phyloP scores from a whole-genome alignment of 2,113 vertebrate species.

The Amphiprion percula region DNA sequence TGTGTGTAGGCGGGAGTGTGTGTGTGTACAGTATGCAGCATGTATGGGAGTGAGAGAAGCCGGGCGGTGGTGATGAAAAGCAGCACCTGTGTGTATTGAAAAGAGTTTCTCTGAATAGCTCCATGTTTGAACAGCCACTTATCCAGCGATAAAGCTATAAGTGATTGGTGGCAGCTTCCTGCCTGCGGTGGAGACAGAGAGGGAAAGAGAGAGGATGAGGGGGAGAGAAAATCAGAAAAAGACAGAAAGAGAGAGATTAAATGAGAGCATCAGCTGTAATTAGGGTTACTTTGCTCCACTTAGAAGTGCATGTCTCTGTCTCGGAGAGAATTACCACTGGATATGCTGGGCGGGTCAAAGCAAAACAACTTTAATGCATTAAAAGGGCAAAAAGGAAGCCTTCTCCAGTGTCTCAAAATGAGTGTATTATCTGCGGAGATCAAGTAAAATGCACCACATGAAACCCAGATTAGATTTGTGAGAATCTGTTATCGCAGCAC shows the following conservation, averaged over 20 bases:
- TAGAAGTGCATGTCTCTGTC: slow-evolving; percentile 50
- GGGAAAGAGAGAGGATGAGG: not conserved
- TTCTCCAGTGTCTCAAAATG: too few relatives aligned
- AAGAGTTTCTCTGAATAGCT: slow-evolving; percentile 71
- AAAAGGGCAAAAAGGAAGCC: not conserved
- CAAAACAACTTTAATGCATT: slow-evolving; percentile 4
- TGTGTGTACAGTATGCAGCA: slow-evolving; percentile 29
- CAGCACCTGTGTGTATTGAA: slow-evolving; percentile 75
- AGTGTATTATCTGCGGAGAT: not conserved
- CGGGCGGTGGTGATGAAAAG: slow-evolving; percentile 60
- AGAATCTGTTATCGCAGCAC: not conserved
- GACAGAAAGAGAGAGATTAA: slow-evolving; percentile 47
- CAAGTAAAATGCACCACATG: not conserved
- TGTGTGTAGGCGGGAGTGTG: slow-evolving; percentile 20
- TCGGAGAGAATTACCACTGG: slow-evolving; percentile 39
- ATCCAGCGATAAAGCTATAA: slow-evolving; percentile 69
- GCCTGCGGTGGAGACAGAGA: slow-evolving; percentile 34
- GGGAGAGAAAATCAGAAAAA: slow-evolving; percentile 14
- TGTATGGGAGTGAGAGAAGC: slow-evolving; percentile 9
- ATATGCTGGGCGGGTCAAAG: slow-evolving; percentile 38
- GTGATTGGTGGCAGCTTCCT: slow-evolving; percentile 75
- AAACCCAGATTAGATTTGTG: not conserved
- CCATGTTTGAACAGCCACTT: slow-evolving; percentile 76
- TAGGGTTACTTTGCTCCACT: slow-evolving; percentile 58
- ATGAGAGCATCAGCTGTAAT: slow-evolving; percentile 72